phyloP scores from a whole-genome alignment of 2,797 vertebrate species.

The Odontamblyopus lacepedii region DNA sequence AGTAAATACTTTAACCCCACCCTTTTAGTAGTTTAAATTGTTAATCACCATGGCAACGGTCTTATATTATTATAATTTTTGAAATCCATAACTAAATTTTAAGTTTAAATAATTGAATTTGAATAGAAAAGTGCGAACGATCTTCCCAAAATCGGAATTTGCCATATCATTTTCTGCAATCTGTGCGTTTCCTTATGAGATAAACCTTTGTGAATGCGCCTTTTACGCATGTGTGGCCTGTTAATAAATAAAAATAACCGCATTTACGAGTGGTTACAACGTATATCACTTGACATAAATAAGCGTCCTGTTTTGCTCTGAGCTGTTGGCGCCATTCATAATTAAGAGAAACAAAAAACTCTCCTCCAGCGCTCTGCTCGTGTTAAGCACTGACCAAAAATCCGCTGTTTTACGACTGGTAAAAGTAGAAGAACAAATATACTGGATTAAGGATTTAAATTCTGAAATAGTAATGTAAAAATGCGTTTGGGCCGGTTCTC shows the following conservation, averaged over 20 bases:
- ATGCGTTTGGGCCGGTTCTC: not conserved
- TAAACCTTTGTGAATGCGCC: not conserved
- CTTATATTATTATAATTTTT: too few species aligned
- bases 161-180: not conserved
- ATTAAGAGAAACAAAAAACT: conserved; percentile 17
- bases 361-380: not conserved
- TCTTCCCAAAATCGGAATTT: not conserved
- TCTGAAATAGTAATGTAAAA: not conserved
- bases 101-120: not conserved
- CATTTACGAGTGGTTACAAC: too few species aligned
- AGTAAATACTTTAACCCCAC: too few species aligned
- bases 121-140: not conserved
- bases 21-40: too few species aligned
- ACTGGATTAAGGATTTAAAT: not conserved
- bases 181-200: too few species aligned
- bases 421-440: not conserved
- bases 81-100: not conserved
- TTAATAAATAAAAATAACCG: not conserved
- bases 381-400: not conserved
- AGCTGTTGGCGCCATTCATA: conserved; percentile 8
- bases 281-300: conserved; percentile 1
- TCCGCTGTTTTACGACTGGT: not conserved
- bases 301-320: conserved; percentile 8
- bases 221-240: not conserved
- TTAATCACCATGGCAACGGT: too few species aligned